phyloP scores from a whole-genome alignment of 2,797 vertebrate species.

The Cyclura pinguis region DNA sequence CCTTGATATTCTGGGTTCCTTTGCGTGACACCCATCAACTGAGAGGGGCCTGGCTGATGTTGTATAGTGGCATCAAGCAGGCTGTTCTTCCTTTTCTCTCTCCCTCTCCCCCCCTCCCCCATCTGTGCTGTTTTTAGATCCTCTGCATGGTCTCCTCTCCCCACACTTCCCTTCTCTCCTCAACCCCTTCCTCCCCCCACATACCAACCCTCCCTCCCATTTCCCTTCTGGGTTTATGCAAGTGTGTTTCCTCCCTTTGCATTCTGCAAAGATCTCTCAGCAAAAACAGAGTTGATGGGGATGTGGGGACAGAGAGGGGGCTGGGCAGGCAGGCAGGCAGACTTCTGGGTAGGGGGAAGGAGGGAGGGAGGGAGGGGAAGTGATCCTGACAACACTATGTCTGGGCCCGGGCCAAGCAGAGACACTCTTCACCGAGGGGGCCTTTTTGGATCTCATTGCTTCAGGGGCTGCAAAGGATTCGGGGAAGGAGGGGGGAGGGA shows the following conservation, averaged over 20 bases:
- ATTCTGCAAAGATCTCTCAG: constrained; percentile 52
- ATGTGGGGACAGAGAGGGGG: constrained; percentile 16
- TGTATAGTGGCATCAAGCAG: not conserved
- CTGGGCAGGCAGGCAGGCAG: not conserved
- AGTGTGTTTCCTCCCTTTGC: constrained; percentile 42
- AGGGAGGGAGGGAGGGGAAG: not conserved
- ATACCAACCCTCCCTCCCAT: not conserved
- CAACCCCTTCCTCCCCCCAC: not conserved
- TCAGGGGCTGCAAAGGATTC: constrained; percentile 33
- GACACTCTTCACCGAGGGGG: constrained; percentile 43
- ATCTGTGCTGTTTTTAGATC: constrained; percentile 48
- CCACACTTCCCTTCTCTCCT: not conserved
- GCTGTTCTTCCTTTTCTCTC: not conserved
- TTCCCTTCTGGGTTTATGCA: constrained; percentile 32
- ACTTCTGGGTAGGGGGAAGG: not conserved
- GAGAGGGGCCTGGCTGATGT: not conserved
- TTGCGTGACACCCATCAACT: not conserved
- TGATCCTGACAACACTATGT: constrained; percentile 14
- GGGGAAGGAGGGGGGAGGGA: constrained; percentile 19
- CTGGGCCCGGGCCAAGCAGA: constrained; percentile 40
- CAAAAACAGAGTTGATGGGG: constrained; percentile 41
- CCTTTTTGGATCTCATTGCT: constrained; percentile 42
- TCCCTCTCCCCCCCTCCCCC: not conserved
- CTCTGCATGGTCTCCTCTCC: not conserved
- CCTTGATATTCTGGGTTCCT: not conserved